Percentiles rank a stretch among this genome's conserved stretches.
phyloP scores from a whole-genome alignment of 1,140 invertebrate species.

The Rhynchophorus ferrugineus region DNA sequence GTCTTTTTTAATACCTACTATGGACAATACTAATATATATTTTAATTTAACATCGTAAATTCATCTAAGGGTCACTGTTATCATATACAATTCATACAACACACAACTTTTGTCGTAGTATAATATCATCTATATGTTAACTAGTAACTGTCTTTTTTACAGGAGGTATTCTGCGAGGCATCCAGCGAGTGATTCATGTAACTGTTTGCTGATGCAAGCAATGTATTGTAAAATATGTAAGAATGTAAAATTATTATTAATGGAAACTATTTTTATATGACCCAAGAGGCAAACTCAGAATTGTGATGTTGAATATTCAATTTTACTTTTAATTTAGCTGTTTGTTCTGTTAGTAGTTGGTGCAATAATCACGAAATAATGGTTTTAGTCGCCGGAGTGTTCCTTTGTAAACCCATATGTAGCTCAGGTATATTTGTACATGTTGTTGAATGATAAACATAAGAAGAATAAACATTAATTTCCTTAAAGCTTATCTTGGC shows the following conservation, averaged over 20 bases:
- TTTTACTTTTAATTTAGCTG: not conserved
- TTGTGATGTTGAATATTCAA: not conserved
- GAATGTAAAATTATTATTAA: not conserved
- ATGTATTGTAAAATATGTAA: not conserved
- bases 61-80: too few species aligned
- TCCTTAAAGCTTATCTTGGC: too few species aligned
- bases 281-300: not conserved
- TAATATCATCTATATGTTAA: too few species aligned
- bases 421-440: not conserved
- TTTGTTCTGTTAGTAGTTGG: not conserved
- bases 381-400: not conserved
- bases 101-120: too few species aligned
- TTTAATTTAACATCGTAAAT: too few species aligned
- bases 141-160: too few species aligned
- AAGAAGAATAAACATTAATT: too few species aligned
- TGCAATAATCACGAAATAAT: not conserved
- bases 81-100: too few species aligned
- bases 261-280: not conserved
- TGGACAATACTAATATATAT: too few species aligned
- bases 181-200: slow-evolving; percentile 13
- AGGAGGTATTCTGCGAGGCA: slow-evolving; percentile 21
- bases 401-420: not conserved
- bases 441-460: not conserved
- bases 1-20: too few species aligned
- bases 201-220: not conserved